phyloP scores from a whole-genome alignment of 2,113 vertebrate genomes.

The Mugil cephalus region DNA sequence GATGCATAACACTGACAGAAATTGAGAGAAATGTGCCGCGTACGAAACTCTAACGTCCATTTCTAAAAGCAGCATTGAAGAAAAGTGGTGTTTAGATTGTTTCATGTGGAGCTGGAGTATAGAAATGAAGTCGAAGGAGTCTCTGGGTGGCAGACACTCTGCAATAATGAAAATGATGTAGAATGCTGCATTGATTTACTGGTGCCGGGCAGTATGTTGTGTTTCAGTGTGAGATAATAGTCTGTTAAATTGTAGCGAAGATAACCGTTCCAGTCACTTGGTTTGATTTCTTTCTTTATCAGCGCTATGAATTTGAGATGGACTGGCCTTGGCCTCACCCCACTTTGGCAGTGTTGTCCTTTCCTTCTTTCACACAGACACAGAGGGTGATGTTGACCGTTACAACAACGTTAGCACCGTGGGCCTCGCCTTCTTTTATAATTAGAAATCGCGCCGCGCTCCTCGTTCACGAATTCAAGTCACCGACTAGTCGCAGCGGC shows the following conservation, averaged over 20 bases:
- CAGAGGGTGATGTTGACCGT: slow-evolving; percentile 53
- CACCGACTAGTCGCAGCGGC: slow-evolving; percentile 57
- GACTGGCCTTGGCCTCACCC: slow-evolving; percentile 28
- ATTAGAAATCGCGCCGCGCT: slow-evolving; percentile 77
- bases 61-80: neutral
- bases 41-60: neutral
- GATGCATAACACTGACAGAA: neutral
- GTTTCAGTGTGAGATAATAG: slow-evolving; percentile 34
- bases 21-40: neutral
- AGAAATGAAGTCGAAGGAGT: neutral
- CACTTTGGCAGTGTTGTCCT: slow-evolving; percentile 18
- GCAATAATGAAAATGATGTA: slow-evolving; percentile 5
- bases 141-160: neutral
- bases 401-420: slow-evolving; percentile 77
- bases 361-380: neutral
- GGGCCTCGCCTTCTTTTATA: slow-evolving; percentile 62
- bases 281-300: slow-evolving; percentile 50
- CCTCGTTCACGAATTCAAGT: slow-evolving; percentile 74
- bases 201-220: slow-evolving; percentile 24
- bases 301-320: slow-evolving; percentile 42
- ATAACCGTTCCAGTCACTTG: slow-evolving; percentile 32
- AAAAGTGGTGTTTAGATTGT: neutral
- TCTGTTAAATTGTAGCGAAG: slow-evolving; percentile 45
- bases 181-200: slow-evolving; percentile 14
- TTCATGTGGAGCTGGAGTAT: slow-evolving; percentile 3